Evolutionary conservation across 1,140 invertebrate genomes (phyloP).

Genomic region (Orchestia grillus): DNA sequence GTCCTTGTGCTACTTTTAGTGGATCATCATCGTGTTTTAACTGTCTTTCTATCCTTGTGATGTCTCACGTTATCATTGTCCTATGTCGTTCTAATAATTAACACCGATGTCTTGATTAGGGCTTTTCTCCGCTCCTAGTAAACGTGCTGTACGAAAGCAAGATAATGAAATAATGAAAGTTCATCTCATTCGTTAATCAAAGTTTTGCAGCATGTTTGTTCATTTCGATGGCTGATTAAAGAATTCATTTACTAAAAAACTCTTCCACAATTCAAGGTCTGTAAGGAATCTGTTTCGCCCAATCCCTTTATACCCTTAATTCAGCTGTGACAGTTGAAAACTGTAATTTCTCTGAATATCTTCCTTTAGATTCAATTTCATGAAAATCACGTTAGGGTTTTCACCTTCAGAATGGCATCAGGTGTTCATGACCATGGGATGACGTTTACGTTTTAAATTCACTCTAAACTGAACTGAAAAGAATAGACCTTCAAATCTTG

Average conservation of each 20-base stretch:
- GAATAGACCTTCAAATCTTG: neutral
- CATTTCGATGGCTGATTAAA: neutral
- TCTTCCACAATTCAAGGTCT: neutral
- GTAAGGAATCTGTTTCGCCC: neutral
- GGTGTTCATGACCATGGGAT: neutral
- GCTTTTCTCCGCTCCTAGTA: constrained; percentile 45
- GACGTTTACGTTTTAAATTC: neutral
- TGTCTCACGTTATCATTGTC: constrained; percentile 62
- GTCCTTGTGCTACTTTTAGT: constrained; percentile 66
- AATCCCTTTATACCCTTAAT: neutral
- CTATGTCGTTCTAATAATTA: constrained; percentile 66
- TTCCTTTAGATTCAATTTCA: neutral
- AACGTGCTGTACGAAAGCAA: neutral
- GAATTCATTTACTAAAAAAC: neutral
- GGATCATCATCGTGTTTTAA: constrained; percentile 67
- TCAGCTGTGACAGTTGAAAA: neutral
- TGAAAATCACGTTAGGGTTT: neutral
- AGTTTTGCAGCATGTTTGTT: neutral
- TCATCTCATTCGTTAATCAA: neutral
- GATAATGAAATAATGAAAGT: neutral
- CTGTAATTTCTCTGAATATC: neutral
- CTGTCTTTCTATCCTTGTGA: constrained; percentile 65
- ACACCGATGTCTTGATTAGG: constrained; percentile 61
- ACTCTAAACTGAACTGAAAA: neutral
- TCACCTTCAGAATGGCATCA: neutral